These are phyloP conservation scores for Antheraea assamensis DNA, from an alignment of 2,888 invertebrate species.

Conservation along the genomic window DNA sequence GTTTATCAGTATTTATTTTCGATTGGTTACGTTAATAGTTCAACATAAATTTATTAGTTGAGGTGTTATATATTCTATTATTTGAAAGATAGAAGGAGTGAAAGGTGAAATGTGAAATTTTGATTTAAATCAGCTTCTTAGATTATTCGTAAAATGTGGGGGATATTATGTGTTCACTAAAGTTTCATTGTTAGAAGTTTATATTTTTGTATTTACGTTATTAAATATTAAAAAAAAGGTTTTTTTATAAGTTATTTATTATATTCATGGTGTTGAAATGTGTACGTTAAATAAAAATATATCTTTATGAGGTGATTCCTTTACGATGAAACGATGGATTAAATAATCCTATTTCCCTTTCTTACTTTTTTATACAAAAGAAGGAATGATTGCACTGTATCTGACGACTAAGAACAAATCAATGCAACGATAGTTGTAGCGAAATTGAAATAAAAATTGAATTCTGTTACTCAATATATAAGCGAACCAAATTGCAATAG, in stretches of 20 bases:
- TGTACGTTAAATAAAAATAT: background rate
- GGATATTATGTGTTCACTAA: constrained; percentile 3
- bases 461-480: background rate
- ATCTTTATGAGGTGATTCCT: too few species aligned
- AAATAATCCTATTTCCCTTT: too few species aligned
- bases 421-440: background rate
- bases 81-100: background rate
- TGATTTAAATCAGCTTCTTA: background rate
- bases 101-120: background rate
- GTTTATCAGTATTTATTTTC: constrained; percentile 13
- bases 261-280: background rate
- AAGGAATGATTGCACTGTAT: background rate
- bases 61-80: background rate
- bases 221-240: background rate
- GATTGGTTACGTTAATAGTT: constrained; percentile 1
- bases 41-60: background rate
- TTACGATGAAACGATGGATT: background rate
- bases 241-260: background rate
- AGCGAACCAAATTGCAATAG: background rate
- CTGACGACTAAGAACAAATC: background rate
- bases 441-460: background rate
- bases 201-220: background rate
- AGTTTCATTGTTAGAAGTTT: background rate
- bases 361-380: background rate
- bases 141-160: background rate